phyloP scores from a whole-genome alignment of 1,140 invertebrate genomes.

The Dufourea novaeangliae region DNA sequence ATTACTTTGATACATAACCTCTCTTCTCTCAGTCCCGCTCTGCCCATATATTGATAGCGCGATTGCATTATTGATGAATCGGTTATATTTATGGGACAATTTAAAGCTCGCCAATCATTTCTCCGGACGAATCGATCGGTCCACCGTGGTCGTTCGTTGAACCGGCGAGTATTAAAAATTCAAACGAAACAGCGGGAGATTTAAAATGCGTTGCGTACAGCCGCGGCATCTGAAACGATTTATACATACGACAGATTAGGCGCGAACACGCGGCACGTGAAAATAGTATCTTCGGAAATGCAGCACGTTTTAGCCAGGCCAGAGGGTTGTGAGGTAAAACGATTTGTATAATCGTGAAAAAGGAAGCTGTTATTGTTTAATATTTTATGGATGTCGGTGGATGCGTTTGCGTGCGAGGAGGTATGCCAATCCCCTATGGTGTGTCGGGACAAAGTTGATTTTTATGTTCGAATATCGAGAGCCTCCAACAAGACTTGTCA shows the following conservation, averaged over 20 bases:
- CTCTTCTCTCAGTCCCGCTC: conserved; percentile 57
- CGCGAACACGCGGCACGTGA: neutral
- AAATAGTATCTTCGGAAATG: neutral
- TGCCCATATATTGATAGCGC: conserved; percentile 76
- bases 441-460: conserved; percentile 80
- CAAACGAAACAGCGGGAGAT: conserved; percentile 44
- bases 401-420: conserved; percentile 21
- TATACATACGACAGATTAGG: neutral
- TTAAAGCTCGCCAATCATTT: conserved; percentile 74
- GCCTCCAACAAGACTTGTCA: conserved; percentile 74
- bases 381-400: conserved; percentile 39
- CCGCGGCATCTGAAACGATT: neutral
- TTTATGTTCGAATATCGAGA: conserved; percentile 81
- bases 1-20: conserved; percentile 79
- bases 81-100: conserved; percentile 75
- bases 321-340: neutral
- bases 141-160: conserved; percentile 45
- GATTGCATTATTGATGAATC: conserved; percentile 75
- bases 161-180: conserved; percentile 52
- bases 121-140: conserved; percentile 55
- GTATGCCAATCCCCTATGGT: conserved; percentile 64
- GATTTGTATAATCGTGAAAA: conserved; percentile 1
- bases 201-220: conserved; percentile 37
- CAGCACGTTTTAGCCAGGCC: too few relatives aligned
- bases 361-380: conserved; percentile 27